phyloP scores from a whole-genome alignment of 2,888 invertebrate genomes.

The Folsomia manolachei region DNA sequence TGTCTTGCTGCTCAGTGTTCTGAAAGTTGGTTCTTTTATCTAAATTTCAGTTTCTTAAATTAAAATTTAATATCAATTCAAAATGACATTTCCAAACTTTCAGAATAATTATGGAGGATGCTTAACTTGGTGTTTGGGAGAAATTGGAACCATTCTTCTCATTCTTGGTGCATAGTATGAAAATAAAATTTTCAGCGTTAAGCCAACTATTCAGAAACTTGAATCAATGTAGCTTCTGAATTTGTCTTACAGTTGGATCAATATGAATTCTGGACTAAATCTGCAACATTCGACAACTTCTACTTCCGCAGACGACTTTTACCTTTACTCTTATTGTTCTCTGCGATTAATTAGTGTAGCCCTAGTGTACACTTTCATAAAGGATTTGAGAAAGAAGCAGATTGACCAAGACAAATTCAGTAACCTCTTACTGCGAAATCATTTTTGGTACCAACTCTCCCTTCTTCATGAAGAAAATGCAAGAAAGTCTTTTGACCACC shows the following conservation, averaged over 20 bases:
- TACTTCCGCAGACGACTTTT: no score
- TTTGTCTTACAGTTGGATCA: no score
- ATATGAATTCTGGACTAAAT: no score
- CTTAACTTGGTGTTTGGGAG: neutral
- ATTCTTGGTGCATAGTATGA: neutral
- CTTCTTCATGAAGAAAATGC: neutral
- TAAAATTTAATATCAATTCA: neutral
- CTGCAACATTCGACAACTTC: no score
- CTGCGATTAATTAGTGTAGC: neutral
- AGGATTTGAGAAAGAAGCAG: neutral
- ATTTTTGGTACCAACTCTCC: slow-evolving; percentile 5
- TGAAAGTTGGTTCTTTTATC: no score
- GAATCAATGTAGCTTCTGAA: no score
- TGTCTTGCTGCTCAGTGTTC: neutral
- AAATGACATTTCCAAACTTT: neutral
- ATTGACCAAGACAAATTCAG: neutral
- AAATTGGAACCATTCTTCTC: neutral
- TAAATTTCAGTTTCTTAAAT: neutral
- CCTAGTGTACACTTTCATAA: neutral
- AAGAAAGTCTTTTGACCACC: no score
- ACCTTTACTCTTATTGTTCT: neutral
- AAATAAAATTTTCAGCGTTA: neutral
- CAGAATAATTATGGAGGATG: neutral
- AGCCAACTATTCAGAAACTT: neutral
- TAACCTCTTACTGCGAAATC: neutral